These are phyloP conservation scores for Clarias pachynema DNA, from an alignment of 2,797 vertebrate genomes.

Conservation along the genomic window DNA sequence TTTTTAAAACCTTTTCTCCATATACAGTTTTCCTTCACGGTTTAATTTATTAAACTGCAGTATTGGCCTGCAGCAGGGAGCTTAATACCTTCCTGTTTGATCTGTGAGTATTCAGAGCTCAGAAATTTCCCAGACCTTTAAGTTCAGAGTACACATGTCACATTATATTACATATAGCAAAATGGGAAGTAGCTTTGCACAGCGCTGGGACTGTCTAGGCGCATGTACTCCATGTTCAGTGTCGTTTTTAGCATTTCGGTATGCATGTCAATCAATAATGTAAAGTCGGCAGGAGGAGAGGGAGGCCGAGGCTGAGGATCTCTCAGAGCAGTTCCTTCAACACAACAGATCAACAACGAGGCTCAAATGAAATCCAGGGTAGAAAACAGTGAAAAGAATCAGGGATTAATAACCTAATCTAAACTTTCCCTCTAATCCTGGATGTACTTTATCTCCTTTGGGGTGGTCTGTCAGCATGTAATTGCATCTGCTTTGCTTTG, in stretches of 20 bases:
- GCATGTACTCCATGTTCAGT: neutral
- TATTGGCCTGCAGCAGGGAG: neutral
- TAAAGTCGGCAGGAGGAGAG: conserved; percentile 27
- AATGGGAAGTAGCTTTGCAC: neutral
- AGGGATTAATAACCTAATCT: conserved; percentile 23
- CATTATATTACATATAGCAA: neutral
- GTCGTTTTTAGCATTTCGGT: conserved; percentile 1
- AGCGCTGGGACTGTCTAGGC: neutral
- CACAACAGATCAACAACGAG: conserved; percentile 18
- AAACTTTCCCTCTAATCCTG: conserved; percentile 13
- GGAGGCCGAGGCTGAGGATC: conserved; percentile 21
- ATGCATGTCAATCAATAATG: conserved; percentile 25
- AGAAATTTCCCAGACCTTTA: neutral
- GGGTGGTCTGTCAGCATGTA: neutral
- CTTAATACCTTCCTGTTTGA: neutral
- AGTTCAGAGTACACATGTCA: neutral
- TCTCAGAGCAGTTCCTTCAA: conserved; percentile 21
- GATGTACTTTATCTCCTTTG: conserved; percentile 11
- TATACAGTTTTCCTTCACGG: neutral
- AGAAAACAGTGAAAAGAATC: conserved; percentile 8
- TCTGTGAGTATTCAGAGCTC: neutral
- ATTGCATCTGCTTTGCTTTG: neutral
- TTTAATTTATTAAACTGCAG: neutral
- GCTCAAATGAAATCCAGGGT: neutral
- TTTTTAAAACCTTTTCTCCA: neutral